Percentiles rank a stretch among this genome's conserved stretches.
These are phyloP conservation scores for Rousettus leschenaultii DNA, from an alignment of 2,113 vertebrate genomes.

Conservation along the genomic window DNA sequence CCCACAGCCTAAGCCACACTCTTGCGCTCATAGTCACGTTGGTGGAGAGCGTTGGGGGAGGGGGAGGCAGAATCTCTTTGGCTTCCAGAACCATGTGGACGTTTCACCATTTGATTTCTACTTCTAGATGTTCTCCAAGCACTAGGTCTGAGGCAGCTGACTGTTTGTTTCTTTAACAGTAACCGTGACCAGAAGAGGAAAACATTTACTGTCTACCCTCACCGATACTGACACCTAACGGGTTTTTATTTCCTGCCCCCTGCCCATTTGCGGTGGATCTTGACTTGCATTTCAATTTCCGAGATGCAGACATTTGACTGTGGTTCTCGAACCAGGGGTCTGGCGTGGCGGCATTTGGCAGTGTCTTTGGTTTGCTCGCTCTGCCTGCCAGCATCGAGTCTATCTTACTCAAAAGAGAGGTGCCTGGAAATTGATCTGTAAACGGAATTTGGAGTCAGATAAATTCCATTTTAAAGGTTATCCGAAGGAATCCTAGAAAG, in stretches of 20 bases:
- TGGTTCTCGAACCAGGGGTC: background rate
- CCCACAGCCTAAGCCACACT: background rate
- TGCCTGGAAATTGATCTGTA: background rate
- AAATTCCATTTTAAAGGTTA: background rate
- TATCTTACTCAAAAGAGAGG: background rate
- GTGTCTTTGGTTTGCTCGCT: background rate
- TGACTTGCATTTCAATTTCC: background rate
- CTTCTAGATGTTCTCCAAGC: background rate
- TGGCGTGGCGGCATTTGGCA: background rate
- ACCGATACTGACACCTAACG: background rate
- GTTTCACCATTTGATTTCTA: background rate
- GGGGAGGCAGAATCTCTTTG: background rate
- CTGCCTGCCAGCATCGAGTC: background rate
- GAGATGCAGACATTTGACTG: accelerated
- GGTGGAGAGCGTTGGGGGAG: background rate
- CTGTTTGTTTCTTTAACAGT: background rate
- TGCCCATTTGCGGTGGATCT: background rate
- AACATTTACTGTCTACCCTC: background rate
- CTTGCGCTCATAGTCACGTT: background rate
- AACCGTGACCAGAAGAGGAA: background rate
- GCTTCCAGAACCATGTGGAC: background rate
- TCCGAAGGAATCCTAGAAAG: background rate
- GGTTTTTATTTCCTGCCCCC: background rate
- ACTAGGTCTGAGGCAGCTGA: background rate
- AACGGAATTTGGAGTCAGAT: background rate